Percentiles rank a stretch among this genome's conserved stretches.
Conservation (phyloP, 1,140 invertebrate species). For the Drosophila varians region DNA sequence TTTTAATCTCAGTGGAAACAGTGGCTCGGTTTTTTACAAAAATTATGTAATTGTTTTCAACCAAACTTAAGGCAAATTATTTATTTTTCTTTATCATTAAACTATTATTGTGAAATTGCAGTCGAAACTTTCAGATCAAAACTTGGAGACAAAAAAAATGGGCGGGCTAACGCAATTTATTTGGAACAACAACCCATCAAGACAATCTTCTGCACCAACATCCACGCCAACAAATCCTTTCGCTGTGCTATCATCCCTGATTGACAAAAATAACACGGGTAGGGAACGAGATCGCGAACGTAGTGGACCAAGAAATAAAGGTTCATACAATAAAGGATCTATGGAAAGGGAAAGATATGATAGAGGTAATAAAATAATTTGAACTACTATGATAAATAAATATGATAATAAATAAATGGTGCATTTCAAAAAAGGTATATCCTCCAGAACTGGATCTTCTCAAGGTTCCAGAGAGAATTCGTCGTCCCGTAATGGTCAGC, state of each 20-base stretch:
- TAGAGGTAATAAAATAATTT: slow-evolving; percentile 37
- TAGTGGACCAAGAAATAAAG: slow-evolving; percentile 80
- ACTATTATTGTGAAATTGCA: slow-evolving; percentile 4
- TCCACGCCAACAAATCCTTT: slow-evolving; percentile 76
- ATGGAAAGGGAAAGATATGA: slow-evolving; percentile 83
- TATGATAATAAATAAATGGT: no score
- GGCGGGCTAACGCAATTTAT: slow-evolving; percentile 68
- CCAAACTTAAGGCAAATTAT: neutral
- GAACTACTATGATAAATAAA: no score
- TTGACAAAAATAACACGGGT: slow-evolving; percentile 64
- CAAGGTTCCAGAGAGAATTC: slow-evolving; percentile 84
- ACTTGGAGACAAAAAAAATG: slow-evolving; percentile 79
- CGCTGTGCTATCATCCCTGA: slow-evolving; percentile 67
- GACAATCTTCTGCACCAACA: slow-evolving; percentile 54
- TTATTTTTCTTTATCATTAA: neutral
- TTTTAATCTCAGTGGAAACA: no score
- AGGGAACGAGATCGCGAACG: slow-evolving; percentile 60
- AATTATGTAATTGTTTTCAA: neutral
- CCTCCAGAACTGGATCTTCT: slow-evolving; percentile 86
- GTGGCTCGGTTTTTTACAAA: neutral
- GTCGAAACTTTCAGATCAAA: slow-evolving; percentile 62
- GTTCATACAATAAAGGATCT: slow-evolving; percentile 84
- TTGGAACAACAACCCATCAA: slow-evolving; percentile 49
- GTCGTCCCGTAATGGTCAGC: slow-evolving; percentile 62
- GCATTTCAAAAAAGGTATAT: slow-evolving; percentile 73